These are phyloP conservation scores for Sebastes kiyomatsui DNA, from an alignment of 2,797 vertebrate species.

Conservation along the genomic window DNA sequence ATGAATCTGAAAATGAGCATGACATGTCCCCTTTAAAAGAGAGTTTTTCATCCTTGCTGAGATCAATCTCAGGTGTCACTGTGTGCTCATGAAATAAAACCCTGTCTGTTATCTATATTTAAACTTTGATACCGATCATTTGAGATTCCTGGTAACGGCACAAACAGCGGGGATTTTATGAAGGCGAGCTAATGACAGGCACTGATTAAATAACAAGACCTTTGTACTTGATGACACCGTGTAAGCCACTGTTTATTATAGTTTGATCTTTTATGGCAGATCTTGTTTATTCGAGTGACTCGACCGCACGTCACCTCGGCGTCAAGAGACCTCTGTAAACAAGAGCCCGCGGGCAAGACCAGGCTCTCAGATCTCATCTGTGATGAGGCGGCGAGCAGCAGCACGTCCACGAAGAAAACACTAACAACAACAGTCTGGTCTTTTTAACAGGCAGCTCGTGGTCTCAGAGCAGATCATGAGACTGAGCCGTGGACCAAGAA, in stretches of 20 bases:
- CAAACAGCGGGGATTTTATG: slow-evolving; percentile 31
- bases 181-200: slow-evolving; percentile 29
- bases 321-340: slow-evolving; percentile 11
- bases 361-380: background rate
- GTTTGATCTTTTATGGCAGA: slow-evolving; percentile 21
- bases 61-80: background rate
- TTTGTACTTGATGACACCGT: slow-evolving; percentile 41
- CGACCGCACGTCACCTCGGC: background rate
- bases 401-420: background rate
- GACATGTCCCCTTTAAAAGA: background rate
- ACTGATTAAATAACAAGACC: slow-evolving; percentile 41
- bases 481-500: background rate
- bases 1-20: background rate
- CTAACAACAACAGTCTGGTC: background rate
- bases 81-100: slow-evolving; percentile 16
- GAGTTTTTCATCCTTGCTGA: background rate
- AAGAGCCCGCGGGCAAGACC: too few relatives aligned
- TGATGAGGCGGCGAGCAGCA: background rate
- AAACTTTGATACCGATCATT: background rate
- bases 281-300: slow-evolving; percentile 12
- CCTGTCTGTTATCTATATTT: background rate
- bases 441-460: background rate
- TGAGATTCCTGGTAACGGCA: slow-evolving; percentile 32
- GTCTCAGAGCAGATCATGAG: background rate
- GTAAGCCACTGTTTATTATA: slow-evolving; percentile 7